Conservation (phyloP, 2,113 vertebrate genomes). For the Dromiciops gliroides region DNA sequence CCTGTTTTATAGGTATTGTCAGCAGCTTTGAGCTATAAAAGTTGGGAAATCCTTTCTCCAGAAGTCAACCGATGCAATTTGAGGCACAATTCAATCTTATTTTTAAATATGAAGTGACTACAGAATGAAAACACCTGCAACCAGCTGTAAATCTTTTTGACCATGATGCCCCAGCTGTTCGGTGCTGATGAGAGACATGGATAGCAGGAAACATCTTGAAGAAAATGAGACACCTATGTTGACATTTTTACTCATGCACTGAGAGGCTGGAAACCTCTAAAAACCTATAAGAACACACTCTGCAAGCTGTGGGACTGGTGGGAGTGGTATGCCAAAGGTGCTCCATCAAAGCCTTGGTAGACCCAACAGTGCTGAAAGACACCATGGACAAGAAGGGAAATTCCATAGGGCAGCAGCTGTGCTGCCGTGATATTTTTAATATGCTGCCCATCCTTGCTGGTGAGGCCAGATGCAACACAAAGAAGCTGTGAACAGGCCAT, state of each 20-base stretch:
- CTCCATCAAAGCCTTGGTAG: not conserved
- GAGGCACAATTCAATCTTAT: conserved; percentile 15
- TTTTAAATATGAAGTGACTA: conserved; percentile 2
- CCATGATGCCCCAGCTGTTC: not conserved
- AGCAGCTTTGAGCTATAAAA: not conserved
- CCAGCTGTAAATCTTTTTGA: not conserved
- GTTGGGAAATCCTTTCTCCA: conserved; percentile 29
- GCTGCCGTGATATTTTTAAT: conserved; percentile 5
- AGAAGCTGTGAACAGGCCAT: not conserved
- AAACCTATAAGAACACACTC: not conserved
- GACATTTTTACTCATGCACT: not conserved
- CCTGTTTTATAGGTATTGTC: not conserved
- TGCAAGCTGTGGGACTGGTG: not conserved
- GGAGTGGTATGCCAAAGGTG: not conserved
- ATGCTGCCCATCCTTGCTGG: conserved; percentile 9
- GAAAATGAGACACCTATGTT: not conserved
- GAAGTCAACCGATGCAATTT: conserved; percentile 10
- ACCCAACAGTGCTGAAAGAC: not conserved
- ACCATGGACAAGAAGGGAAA: conserved; percentile 10
- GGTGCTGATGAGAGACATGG: not conserved
- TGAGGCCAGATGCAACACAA: not conserved
- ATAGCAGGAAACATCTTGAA: not conserved
- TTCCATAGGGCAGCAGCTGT: conserved; percentile 28
- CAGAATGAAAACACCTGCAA: too few relatives aligned
- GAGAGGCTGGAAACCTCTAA: conserved; percentile 13